Evolutionary conservation across 2,888 invertebrate genomes (phyloP).

Genomic region (Colletes collaris): DNA sequence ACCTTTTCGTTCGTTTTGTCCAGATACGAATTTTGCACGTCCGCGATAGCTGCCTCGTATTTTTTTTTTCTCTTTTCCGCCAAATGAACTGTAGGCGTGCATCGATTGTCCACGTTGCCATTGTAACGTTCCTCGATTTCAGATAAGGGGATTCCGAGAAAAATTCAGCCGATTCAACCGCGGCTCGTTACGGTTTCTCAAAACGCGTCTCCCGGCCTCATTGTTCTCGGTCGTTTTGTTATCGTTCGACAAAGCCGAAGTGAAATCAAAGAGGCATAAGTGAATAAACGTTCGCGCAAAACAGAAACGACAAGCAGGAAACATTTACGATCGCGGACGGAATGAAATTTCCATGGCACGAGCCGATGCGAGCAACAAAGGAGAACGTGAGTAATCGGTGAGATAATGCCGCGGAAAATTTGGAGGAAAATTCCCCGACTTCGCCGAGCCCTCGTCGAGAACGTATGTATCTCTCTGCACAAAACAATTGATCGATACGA

Average conservation of each 20-base stretch:
- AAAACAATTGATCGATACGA: slow-evolving; percentile 3
- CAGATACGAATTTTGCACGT: too few relatives aligned
- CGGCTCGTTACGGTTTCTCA: neutral
- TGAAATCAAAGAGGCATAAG: neutral
- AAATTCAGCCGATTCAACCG: neutral
- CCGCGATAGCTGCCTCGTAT: too few relatives aligned
- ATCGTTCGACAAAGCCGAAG: neutral
- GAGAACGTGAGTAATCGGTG: slow-evolving; percentile 7
- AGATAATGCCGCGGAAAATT: slow-evolving; percentile 39
- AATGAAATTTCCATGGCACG: neutral
- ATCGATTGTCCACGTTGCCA: neutral
- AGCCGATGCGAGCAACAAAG: neutral
- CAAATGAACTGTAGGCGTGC: too few relatives aligned
- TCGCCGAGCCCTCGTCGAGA: neutral
- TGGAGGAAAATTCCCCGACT: slow-evolving; percentile 22
- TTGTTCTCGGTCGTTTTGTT: neutral
- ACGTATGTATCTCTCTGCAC: neutral
- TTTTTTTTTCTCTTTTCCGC: too few relatives aligned
- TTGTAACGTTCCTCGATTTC: neutral
- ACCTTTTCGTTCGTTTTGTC: too few relatives aligned
- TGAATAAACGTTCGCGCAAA: neutral
- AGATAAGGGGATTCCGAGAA: neutral
- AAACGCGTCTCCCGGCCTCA: neutral
- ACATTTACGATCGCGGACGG: neutral
- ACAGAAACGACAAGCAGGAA: neutral